Evolutionary conservation across 2,113 vertebrate genomes (phyloP).

Genomic region (Opisthocomus hoazin): DNA sequence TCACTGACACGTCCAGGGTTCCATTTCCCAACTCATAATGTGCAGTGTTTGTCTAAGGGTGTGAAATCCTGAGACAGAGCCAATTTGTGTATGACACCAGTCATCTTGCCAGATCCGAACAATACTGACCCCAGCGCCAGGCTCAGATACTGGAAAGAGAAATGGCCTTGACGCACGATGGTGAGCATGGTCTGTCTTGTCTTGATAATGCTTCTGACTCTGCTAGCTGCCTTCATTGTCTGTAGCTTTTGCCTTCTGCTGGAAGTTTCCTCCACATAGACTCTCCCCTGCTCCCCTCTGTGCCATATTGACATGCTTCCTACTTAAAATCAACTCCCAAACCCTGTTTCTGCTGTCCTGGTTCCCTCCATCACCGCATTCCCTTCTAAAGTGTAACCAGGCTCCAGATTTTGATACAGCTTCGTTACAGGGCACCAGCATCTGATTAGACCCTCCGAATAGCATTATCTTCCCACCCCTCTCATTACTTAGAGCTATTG

Average conservation of each 20-base stretch:
- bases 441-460: background rate
- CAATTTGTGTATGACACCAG: background rate
- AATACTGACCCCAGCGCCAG: background rate
- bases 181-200: background rate
- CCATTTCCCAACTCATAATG: background rate
- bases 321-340: background rate
- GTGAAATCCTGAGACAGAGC: background rate
- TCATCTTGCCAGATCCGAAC: background rate
- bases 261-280: background rate
- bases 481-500: slow-evolving; percentile 5
- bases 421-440: background rate
- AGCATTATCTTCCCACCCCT: slow-evolving; percentile 2
- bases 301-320: background rate
- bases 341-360: background rate
- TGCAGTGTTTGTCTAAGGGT: background rate
- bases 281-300: background rate
- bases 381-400: background rate
- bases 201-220: background rate
- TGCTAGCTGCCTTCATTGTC: background rate
- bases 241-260: background rate
- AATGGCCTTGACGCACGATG: background rate
- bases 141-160: background rate
- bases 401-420: background rate
- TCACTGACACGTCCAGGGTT: background rate
- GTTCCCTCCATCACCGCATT: background rate